Conservation (phyloP, 2,888 invertebrate species). For the Melinaea marsaeus region DNA sequence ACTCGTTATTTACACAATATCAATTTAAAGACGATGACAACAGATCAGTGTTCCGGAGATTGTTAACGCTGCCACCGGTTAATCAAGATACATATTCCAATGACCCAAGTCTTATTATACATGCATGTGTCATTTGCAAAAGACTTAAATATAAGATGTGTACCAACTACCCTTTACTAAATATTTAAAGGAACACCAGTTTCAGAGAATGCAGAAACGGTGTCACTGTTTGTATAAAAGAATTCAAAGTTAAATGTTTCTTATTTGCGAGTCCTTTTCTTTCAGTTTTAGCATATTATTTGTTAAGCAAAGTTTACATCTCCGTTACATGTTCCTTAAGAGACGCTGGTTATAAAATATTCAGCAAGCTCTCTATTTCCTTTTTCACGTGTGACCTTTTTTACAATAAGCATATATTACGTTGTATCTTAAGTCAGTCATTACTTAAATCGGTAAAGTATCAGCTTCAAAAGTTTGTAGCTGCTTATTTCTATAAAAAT, state of each 20-base stretch:
- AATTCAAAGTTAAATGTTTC: constrained; percentile 54
- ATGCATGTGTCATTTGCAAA: no score
- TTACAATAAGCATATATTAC: constrained; percentile 41
- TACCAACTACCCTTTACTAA: no score
- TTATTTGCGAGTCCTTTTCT: constrained; percentile 26
- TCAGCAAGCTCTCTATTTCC: constrained; percentile 56
- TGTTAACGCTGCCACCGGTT: no score
- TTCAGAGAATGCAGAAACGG: constrained; percentile 24
- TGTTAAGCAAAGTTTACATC: constrained; percentile 50
- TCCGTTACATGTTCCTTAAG: constrained; percentile 49
- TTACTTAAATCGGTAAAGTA: neutral
- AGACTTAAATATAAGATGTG: no score
- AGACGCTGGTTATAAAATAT: constrained; percentile 59
- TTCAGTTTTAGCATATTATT: constrained; percentile 43
- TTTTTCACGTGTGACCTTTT: constrained; percentile 54
- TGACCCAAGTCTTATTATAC: no score
- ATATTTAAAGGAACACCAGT: constrained; percentile 22
- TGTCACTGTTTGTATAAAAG: constrained; percentile 28
- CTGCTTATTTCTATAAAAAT: no score
- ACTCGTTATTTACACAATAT: no score
- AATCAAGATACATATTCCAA: no score
- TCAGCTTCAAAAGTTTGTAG: no score
- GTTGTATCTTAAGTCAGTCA: neutral
- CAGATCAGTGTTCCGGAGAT: no score
- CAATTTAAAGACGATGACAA: no score